These are phyloP conservation scores for Panthera leo DNA, from an alignment of 2,113 vertebrate genomes.

Conservation along the genomic window DNA sequence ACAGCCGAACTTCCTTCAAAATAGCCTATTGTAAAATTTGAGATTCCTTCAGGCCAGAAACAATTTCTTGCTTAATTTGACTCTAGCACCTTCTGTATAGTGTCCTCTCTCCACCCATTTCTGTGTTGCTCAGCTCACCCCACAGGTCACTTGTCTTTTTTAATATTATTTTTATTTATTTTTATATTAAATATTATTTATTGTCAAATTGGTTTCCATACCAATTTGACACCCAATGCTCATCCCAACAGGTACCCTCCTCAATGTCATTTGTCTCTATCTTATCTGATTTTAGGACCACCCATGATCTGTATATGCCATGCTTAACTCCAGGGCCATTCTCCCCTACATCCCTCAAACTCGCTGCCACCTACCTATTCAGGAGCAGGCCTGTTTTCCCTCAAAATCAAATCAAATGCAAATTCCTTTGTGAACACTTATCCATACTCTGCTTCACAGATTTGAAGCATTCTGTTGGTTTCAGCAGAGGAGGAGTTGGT, in stretches of 20 bases:
- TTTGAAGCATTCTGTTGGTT: neutral
- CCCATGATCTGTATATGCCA: neutral
- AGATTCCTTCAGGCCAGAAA: neutral
- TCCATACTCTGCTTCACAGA: neutral
- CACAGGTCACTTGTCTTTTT: neutral
- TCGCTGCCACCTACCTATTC: neutral
- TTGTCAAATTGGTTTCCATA: too few species aligned
- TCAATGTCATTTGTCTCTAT: neutral
- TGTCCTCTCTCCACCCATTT: fast-evolving
- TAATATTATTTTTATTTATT: too few species aligned
- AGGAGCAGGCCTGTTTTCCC: neutral
- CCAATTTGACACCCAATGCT: too few species aligned
- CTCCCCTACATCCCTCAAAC: neutral
- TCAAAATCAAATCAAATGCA: neutral
- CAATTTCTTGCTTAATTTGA: neutral
- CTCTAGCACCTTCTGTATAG: neutral
- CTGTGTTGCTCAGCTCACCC: neutral
- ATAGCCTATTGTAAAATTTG: neutral
- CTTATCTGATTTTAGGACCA: neutral
- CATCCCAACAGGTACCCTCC: too few species aligned
- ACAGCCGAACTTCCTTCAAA: neutral
- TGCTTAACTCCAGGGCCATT: neutral
- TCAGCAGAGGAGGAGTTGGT: neutral
- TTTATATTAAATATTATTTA: too few species aligned
- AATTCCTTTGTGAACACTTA: neutral